Evolutionary conservation across 1,140 invertebrate species (phyloP).

Genomic region (Lanistes nyassanus): DNA sequence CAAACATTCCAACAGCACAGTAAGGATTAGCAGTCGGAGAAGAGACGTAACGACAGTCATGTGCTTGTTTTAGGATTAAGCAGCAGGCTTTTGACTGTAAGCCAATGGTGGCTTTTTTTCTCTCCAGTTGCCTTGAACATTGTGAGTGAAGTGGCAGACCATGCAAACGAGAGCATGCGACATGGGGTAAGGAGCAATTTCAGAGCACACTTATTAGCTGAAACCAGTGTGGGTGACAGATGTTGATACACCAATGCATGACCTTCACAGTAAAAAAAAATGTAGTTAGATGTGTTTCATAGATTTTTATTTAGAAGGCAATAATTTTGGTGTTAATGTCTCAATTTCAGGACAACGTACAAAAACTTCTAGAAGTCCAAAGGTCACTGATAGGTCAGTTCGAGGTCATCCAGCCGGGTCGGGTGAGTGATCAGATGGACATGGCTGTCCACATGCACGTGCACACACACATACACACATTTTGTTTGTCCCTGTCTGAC

Average conservation of each 20-base stretch:
- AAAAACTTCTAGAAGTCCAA: constrained; percentile 73
- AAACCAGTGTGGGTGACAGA: not conserved
- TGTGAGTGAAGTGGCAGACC: constrained; percentile 79
- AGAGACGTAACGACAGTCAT: too few species aligned
- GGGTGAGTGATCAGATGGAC: constrained; percentile 51
- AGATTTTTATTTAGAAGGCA: not conserved
- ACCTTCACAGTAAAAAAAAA: not conserved
- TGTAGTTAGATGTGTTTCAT: too few species aligned
- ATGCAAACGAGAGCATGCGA: constrained; percentile 80
- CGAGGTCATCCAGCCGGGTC: constrained; percentile 77
- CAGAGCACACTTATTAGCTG: not conserved
- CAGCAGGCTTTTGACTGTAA: too few species aligned
- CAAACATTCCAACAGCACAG: too few species aligned
- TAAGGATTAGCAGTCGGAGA: too few species aligned
- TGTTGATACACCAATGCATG: too few species aligned
- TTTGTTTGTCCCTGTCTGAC: too few species aligned
- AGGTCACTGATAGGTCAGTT: constrained; percentile 70
- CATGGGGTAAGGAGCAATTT: constrained; percentile 68
- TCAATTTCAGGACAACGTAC: constrained; percentile 70
- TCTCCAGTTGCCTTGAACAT: constrained; percentile 73
- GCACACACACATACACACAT: too few species aligned
- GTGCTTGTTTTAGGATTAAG: too few species aligned
- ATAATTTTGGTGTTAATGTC: not conserved
- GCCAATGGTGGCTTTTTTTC: too few species aligned
- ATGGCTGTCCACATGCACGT: too few species aligned